phyloP scores from a whole-genome alignment of 2,797 vertebrate genomes.

The Urophycis tenuis region DNA sequence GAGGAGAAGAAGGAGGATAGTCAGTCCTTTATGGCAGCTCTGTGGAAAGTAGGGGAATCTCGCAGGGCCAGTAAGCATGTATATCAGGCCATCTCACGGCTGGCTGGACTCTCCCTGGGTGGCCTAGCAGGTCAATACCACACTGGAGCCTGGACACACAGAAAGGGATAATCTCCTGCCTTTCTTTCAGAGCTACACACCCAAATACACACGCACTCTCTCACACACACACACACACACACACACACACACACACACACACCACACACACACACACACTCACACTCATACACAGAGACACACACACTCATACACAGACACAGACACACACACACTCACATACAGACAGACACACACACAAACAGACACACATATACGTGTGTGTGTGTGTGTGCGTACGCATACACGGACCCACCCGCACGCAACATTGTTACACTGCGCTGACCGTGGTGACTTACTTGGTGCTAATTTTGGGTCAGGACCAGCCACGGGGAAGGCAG shows the following conservation, averaged over 20 bases:
- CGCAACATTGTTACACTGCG: slow-evolving; percentile 13
- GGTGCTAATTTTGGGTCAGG: slow-evolving; percentile 67
- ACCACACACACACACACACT: slow-evolving; percentile 29
- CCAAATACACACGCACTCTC: slow-evolving; percentile 1
- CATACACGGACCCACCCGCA: slow-evolving; percentile 18
- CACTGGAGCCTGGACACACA: slow-evolving; percentile 69
- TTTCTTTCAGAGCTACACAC: slow-evolving; percentile 61
- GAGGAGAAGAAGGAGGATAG: not conserved
- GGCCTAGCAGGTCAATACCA: slow-evolving; percentile 70
- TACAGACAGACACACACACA: slow-evolving; percentile 12
- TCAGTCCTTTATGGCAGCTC: slow-evolving; percentile 36
- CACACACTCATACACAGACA: slow-evolving; percentile 20
- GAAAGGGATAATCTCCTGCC: slow-evolving; percentile 74
- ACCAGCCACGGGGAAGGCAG: slow-evolving; percentile 45
- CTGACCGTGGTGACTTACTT: slow-evolving; percentile 45
- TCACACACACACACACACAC: slow-evolving; percentile 12
- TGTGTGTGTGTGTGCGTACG: too few relatives aligned
- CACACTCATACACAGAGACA: slow-evolving; percentile 7
- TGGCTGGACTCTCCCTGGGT: slow-evolving; percentile 75
- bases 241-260: slow-evolving; percentile 29
- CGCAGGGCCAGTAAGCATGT: slow-evolving; percentile 74
- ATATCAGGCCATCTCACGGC: slow-evolving; percentile 77
- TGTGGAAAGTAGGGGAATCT: slow-evolving; percentile 69
- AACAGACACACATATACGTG: too few relatives aligned
- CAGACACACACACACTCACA: slow-evolving; percentile 24